Evolutionary conservation across 2,888 invertebrate species (phyloP), one percentile per base, ranked within the genome.

Genomic region (Eugnorisma glareosa): DNA sequence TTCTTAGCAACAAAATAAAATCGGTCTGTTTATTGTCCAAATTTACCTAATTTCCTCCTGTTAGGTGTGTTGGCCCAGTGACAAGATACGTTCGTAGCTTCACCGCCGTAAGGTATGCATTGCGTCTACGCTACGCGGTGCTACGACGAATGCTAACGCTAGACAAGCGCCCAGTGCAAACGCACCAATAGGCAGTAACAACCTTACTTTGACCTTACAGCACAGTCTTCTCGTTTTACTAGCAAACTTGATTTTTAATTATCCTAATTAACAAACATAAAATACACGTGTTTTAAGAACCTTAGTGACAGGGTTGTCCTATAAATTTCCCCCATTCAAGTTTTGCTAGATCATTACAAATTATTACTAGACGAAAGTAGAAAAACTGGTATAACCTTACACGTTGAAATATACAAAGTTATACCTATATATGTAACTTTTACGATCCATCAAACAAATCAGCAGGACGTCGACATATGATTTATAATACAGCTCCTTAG

Each of bases 231-330:
- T 59, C 70, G 31, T 73, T 45, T 83, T 70, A 54, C 15, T 13
- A 63, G 37, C 18, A 64, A 84, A 84, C 61, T 40, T 61, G 84
- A 69, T 84, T 80, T 84, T 84, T 80, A 82, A 84, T 80, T 69
- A 72, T 48, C 45, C 24, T 59, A 67, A 80, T 73, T 73, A 74
- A 75, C 15, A 78, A 74, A 61, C 59, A 74, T 51, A 59, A 24
- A 21, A 37, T 0, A 71, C 69, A 69, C 18, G 71, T 75, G 68
- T 63, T 71, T 66, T 51, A 31, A 57, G 2, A 71, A 63, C 21
- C 15, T 64, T 59, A 18, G 11, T 37, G 43, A 57, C 35, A 43
- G 43, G 48, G 61, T 67, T 37, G 63, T 54, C 70, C 63, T 35
- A 79, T 77, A 57, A 83, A 78, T 82, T 78, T 70, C 71, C 51